Evolutionary conservation across 2,888 invertebrate species (phyloP).

Genomic region (Leucophenga maculata): DNA sequence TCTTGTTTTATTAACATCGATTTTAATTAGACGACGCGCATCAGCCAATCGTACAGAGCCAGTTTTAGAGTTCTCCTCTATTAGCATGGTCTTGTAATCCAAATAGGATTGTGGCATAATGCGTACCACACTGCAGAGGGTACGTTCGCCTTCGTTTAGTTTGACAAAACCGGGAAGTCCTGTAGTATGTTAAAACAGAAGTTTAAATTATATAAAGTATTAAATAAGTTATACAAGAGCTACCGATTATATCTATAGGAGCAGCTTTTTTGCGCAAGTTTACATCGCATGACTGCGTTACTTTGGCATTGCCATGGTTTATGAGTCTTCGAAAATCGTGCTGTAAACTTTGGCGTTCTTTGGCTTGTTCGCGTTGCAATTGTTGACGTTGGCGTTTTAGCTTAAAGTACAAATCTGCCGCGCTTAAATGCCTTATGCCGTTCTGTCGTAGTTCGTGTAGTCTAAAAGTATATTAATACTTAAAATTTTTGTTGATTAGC

Average conservation of each 20-base stretch:
- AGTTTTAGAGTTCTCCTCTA: constrained; percentile 83
- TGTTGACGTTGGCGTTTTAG: constrained; percentile 75
- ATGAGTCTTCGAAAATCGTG: constrained; percentile 60
- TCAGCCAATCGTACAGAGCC: constrained; percentile 84
- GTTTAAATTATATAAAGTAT: not conserved
- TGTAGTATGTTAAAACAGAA: constrained; percentile 70
- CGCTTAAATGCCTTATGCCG: constrained; percentile 80
- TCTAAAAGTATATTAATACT: constrained; percentile 57
- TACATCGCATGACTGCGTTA: constrained; percentile 42
- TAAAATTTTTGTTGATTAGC: too few species aligned
- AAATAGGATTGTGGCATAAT: constrained; percentile 85
- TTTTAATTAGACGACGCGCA: constrained; percentile 88
- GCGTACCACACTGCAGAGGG: constrained; percentile 83
- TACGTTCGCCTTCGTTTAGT: constrained; percentile 80
- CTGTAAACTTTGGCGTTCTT: constrained; percentile 55
- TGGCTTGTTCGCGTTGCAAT: constrained; percentile 59
- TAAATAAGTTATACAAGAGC: constrained; percentile 5
- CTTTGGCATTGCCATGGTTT: constrained; percentile 49
- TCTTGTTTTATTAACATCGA: constrained; percentile 94
- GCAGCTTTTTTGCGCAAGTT: constrained; percentile 66
- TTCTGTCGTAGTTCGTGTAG: constrained; percentile 79
- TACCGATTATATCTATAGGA: constrained; percentile 69
- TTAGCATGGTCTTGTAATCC: constrained; percentile 82
- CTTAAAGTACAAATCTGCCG: constrained; percentile 78
- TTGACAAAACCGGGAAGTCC: constrained; percentile 86